These are phyloP conservation scores for Trichopoda pennipes DNA, from an alignment of 2,888 invertebrate species.

Conservation along the genomic window DNA sequence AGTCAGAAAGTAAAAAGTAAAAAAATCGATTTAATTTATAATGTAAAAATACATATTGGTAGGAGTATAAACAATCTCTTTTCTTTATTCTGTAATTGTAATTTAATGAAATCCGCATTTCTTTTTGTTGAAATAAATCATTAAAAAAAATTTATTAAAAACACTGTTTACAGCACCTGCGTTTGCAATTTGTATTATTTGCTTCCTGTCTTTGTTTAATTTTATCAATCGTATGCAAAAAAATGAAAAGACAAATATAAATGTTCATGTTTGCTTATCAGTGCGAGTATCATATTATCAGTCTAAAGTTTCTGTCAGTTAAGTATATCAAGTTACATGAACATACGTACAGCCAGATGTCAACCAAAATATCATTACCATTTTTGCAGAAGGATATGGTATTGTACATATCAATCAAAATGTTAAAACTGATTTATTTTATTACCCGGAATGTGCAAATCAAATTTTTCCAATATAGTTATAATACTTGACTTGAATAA, in stretches of 20 bases:
- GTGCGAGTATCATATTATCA: neutral
- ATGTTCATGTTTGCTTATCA: neutral
- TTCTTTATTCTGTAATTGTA: neutral
- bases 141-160: conserved; percentile 18
- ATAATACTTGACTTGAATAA: too few species aligned
- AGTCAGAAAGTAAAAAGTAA: too few species aligned
- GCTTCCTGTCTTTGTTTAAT: conserved; percentile 15
- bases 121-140: conserved; percentile 27
- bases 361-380: conserved; percentile 46
- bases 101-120: neutral
- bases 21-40: too few species aligned
- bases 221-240: conserved; percentile 3
- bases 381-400: conserved; percentile 36
- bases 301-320: neutral
- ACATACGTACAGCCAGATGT: neutral
- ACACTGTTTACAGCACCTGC: conserved; percentile 45
- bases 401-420: conserved; percentile 32
- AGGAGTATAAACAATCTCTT: neutral
- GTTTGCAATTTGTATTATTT: conserved; percentile 32
- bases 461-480: neutral
- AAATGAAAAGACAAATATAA: neutral
- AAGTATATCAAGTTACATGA: neutral
- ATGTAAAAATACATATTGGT: neutral
- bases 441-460: neutral
- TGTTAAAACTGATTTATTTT: conserved; percentile 12